These are phyloP conservation scores for Puffinus mauretanicus DNA, from an alignment of 2,113 vertebrate genomes.

Conservation along the genomic window DNA sequence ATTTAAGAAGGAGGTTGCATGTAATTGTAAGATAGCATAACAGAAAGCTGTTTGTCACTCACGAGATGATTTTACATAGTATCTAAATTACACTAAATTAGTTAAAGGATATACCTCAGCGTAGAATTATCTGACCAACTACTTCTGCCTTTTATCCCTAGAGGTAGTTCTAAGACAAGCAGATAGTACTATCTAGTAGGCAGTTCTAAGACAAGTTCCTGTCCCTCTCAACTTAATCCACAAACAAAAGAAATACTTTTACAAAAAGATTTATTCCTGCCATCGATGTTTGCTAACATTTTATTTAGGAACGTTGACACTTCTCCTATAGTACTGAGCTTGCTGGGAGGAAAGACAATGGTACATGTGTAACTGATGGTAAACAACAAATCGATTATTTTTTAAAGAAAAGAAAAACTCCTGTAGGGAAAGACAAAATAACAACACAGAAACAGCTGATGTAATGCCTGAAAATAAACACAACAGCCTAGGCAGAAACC, in stretches of 20 bases:
- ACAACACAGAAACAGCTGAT: neutral
- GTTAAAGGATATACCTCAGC: neutral
- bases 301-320: neutral
- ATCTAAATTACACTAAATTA: neutral
- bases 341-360: constrained; percentile 24
- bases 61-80: neutral
- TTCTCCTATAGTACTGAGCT: constrained; percentile 19
- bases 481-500: neutral
- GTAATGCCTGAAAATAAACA: neutral
- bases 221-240: neutral
- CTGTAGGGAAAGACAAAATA: neutral
- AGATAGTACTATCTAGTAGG: too few relatives aligned
- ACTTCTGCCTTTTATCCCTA: neutral
- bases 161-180: neutral
- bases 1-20: constrained; percentile 11
- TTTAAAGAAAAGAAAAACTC: neutral
- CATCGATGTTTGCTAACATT: neutral
- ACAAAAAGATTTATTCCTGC: neutral
- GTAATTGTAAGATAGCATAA: neutral
- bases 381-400: constrained; percentile 5
- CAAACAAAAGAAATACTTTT: neutral
- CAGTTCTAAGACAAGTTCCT: neutral
- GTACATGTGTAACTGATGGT: neutral
- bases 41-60: neutral
- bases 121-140: neutral